phyloP scores from a whole-genome alignment of 2,113 vertebrate genomes.

The Ophiodon elongatus region DNA sequence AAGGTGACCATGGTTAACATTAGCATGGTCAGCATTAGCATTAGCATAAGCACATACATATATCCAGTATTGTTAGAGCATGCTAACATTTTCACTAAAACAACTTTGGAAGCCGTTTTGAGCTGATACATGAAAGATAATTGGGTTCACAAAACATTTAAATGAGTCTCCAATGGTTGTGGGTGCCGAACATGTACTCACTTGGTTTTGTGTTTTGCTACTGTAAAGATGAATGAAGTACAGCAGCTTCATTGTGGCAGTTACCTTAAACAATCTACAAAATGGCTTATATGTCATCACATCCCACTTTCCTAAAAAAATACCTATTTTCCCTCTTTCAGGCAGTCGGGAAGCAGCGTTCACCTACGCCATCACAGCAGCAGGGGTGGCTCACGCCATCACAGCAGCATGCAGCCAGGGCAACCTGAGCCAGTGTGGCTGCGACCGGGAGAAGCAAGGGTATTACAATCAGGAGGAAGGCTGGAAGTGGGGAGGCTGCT shows the following conservation, averaged over 20 bases:
- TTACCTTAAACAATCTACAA: background rate
- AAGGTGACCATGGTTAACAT: background rate
- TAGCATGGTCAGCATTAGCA: background rate
- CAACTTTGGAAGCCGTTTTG: background rate
- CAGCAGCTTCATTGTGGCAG: background rate
- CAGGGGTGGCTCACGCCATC: slow-evolving; percentile 96
- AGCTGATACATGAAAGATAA: background rate
- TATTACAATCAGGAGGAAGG: slow-evolving; percentile 98
- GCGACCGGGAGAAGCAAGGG: slow-evolving; percentile 98
- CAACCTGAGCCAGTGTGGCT: slow-evolving; percentile 98
- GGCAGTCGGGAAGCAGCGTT: slow-evolving; percentile 98
- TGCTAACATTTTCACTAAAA: background rate
- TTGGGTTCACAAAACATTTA: slow-evolving; percentile 4
- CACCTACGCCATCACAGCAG: slow-evolving; percentile 98
- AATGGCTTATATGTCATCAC: background rate
- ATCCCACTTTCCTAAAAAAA: slow-evolving; percentile 1
- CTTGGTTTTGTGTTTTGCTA: background rate
- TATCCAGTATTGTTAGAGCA: background rate
- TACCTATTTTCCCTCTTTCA: slow-evolving; percentile 78
- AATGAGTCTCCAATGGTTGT: background rate
- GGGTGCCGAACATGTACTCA: background rate
- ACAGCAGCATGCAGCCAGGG: slow-evolving; percentile 98
- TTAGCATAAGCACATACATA: background rate
- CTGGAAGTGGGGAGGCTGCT: slow-evolving; percentile 99
- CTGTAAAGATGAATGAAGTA: background rate